Evolutionary conservation across 2,113 vertebrate species (phyloP).

Genomic region (Hyaena hyaena): DNA sequence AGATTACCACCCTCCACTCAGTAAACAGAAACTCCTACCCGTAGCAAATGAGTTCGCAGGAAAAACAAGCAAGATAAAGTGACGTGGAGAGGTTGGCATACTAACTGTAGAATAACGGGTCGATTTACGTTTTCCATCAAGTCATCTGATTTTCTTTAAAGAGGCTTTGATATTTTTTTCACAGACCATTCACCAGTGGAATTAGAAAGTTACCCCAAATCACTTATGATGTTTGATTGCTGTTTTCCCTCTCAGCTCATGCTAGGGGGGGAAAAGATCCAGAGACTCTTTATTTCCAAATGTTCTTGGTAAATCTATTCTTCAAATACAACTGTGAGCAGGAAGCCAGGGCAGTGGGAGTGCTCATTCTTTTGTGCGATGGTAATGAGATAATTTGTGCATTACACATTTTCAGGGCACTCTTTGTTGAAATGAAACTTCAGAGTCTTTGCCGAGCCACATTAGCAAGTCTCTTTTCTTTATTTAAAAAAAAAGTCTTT

Average conservation of each 20-base stretch:
- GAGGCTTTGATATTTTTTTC: neutral
- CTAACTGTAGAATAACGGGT: neutral
- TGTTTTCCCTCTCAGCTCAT: neutral
- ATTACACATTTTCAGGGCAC: slow-evolving; percentile 64
- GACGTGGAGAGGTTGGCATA: neutral
- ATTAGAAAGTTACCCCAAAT: neutral
- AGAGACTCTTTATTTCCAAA: neutral
- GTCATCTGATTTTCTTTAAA: neutral
- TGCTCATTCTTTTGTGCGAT: slow-evolving; percentile 44
- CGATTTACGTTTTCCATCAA: neutral
- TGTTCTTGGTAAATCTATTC: slow-evolving; percentile 28
- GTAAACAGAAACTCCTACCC: neutral
- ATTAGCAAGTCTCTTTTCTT: slow-evolving; percentile 49
- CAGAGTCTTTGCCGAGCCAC: slow-evolving; percentile 23
- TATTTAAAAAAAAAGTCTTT: neutral
- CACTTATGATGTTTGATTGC: neutral
- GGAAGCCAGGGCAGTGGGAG: neutral
- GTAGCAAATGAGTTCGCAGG: neutral
- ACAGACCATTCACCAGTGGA: neutral
- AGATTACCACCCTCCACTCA: neutral
- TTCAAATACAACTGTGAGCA: slow-evolving; percentile 13
- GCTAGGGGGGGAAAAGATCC: neutral
- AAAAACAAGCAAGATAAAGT: neutral
- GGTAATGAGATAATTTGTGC: slow-evolving; percentile 30
- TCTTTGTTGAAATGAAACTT: slow-evolving; percentile 73